These are phyloP conservation scores for Pachyrhynchus sulphureomaculatus DNA, from an alignment of 1,140 invertebrate species.

Conservation along the genomic window DNA sequence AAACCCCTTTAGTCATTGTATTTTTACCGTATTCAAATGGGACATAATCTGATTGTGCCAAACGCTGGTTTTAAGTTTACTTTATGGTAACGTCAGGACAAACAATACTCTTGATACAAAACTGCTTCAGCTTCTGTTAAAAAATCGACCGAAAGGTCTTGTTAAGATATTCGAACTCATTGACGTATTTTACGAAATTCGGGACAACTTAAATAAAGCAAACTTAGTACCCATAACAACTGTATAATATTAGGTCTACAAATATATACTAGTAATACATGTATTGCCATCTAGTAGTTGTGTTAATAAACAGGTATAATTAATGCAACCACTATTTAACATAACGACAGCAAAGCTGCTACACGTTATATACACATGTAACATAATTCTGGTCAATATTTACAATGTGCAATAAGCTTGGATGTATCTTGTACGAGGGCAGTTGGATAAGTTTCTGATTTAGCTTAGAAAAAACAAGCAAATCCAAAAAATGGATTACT, in stretches of 20 bases:
- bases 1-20: conserved; percentile 22
- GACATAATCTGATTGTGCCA: conserved; percentile 29
- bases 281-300: neutral
- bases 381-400: neutral
- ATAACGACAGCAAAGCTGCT: neutral
- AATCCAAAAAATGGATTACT: too few relatives aligned
- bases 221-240: too few relatives aligned
- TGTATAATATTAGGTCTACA: too few relatives aligned
- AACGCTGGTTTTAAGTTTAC: conserved; percentile 25
- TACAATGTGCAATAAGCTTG: neutral
- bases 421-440: too few relatives aligned
- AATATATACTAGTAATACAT: too few relatives aligned
- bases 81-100: conserved; percentile 24
- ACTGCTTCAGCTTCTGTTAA: conserved; percentile 18
- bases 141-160: conserved; percentile 15
- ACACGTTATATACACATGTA: neutral
- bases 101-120: conserved; percentile 30
- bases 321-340: neutral
- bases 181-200: too few relatives aligned
- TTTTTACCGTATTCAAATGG: conserved; percentile 30
- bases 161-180: too few relatives aligned
- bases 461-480: too few relatives aligned
- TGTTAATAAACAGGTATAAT: neutral
- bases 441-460: too few relatives aligned
- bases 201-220: too few relatives aligned